Evolutionary conservation across 2,797 vertebrate genomes (phyloP).

Genomic region (Caiman crocodilus): DNA sequence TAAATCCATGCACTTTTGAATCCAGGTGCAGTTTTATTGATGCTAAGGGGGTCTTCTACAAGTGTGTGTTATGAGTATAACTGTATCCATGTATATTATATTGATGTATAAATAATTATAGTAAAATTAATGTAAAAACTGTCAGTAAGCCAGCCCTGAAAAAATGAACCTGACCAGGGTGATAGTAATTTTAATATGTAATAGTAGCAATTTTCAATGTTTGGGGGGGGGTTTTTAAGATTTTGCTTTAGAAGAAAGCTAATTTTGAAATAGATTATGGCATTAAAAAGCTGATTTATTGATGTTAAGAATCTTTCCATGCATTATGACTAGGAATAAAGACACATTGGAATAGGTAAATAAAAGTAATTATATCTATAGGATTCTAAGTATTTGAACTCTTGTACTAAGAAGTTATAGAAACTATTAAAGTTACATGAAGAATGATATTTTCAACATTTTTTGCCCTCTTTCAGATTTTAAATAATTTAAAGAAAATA

Average conservation of each 20-base stretch:
- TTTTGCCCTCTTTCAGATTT: too few relatives aligned
- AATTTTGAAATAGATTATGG: neutral
- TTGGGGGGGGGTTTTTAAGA: neutral
- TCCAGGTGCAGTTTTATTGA: neutral
- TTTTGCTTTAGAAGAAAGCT: neutral
- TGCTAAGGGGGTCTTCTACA: neutral
- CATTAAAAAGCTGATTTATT: neutral
- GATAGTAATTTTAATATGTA: neutral
- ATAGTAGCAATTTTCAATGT: neutral
- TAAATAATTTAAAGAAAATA: neutral
- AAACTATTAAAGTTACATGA: neutral
- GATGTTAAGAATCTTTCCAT: neutral
- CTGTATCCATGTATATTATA: neutral
- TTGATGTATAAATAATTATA: neutral
- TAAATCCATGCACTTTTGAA: neutral
- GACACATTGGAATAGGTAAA: fast-evolving
- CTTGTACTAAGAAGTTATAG: neutral
- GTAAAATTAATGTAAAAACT: neutral
- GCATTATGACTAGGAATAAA: neutral
- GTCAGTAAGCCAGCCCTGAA: neutral
- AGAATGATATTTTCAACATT: neutral
- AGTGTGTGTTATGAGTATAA: neutral
- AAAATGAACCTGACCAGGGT: neutral
- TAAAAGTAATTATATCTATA: neutral
- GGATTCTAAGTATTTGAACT: neutral